Evolutionary conservation across 2,113 vertebrate genomes (phyloP), one percentile per base, ranked within the genome.

Genomic region (Eonycteris spelaea): DNA sequence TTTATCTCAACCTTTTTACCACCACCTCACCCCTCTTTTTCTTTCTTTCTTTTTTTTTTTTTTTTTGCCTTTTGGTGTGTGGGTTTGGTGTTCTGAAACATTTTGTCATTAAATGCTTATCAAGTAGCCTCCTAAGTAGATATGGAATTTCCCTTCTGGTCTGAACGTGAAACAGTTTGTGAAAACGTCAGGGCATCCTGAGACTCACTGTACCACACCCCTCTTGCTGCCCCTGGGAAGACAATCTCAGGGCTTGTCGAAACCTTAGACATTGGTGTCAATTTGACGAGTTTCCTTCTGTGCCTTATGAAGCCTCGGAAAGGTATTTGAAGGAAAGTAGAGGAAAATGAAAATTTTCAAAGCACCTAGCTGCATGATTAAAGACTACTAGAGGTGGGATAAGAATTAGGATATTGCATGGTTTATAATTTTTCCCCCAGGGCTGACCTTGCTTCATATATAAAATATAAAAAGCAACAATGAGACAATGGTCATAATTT

Each of bases 391-490:
- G 35, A 68, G 73, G 35, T n/a, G 28, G 9, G 21, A 65, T 8
- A 94, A 65, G 11, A 94, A 38, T 35, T 33, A 57, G 6, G 7
- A 21, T 70, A 43, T 45, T 71, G n/a, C 48, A 48, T 38, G 63
- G 7, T 67, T 95, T 30, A 67, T 22, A 35, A 21, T 12, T 67
- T 75, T 86, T 61, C 30, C 11, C 38, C 19, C 4, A 28, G 7
- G 3, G 19, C 21, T 90, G 33, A 94, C 45, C 53, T 93, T 79
- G 57, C 70, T 88, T 97, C 33, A 13, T 38, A 87, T n/a, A 87
- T 57, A 94, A 90, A 84, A 84, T 95, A 30, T 95, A 30, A 86
- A 82, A 97, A 92, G 24, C 28, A 92, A 68, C 55, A 83, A 68
- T 87, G 35, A 95, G 33, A 87, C 48, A 85, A 57, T 73, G 33